A percentile compares a stretch with the other conserved stretches of the same genome.
phyloP scores from a whole-genome alignment of 2,797 vertebrate genomes.

The Tenualosa thibaudeaui region DNA sequence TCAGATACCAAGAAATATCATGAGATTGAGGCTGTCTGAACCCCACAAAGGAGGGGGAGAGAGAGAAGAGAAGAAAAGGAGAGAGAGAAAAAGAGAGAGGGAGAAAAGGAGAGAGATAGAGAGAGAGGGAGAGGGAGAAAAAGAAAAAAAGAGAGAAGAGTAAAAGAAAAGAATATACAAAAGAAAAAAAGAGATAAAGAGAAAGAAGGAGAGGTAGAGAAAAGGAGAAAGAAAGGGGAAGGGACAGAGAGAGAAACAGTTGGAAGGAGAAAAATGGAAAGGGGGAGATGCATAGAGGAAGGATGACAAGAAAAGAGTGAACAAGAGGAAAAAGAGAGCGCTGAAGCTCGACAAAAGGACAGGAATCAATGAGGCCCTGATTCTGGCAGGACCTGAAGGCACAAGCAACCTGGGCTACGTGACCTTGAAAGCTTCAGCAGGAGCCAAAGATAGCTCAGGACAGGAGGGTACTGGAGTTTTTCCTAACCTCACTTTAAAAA shows the following conservation, averaged over 20 bases:
- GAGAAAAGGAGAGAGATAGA: neutral
- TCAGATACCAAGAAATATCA: neutral
- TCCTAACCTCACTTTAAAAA: neutral
- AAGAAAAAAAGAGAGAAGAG: neutral
- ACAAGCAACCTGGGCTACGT: slow-evolving; percentile 4
- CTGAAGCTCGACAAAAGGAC: neutral
- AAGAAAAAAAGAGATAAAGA: neutral
- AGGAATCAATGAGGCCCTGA: neutral
- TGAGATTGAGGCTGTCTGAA: neutral
- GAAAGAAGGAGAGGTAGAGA: too few relatives aligned
- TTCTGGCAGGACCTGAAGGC: slow-evolving; percentile 11
- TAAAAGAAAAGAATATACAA: too few relatives aligned
- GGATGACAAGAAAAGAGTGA: neutral
- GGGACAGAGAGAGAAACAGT: neutral
- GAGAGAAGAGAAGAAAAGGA: neutral
- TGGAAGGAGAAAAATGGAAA: neutral
- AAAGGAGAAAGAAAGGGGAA: neutral
- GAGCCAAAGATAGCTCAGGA: neutral
- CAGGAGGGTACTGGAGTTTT: neutral
- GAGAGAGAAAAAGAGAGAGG: neutral
- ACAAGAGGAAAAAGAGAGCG: neutral
- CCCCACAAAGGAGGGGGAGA: neutral
- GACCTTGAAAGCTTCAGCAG: neutral
- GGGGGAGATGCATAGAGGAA: neutral
- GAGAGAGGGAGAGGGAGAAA: neutral